A percentile compares a stretch with the other conserved stretches of the same genome.
Conservation (phyloP, 37 sponge, comb jelly and placozoan genomes). For the Spongilla lacustris region DNA sequence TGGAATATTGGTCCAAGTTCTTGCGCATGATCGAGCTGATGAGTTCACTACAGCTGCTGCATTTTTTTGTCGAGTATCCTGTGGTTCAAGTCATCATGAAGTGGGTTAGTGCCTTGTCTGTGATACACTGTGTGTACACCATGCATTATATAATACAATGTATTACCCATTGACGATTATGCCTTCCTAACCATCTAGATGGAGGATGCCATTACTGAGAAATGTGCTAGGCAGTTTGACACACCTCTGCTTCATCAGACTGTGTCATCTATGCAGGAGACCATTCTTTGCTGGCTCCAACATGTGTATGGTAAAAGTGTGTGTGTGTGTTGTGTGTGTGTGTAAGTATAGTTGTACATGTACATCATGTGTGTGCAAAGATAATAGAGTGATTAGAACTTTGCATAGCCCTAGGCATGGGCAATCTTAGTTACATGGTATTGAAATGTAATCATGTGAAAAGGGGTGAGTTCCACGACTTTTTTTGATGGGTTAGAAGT, state of each 20-base stretch:
- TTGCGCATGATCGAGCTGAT: background rate
- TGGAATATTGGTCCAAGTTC: background rate
- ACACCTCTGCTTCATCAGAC: conserved; percentile 21
- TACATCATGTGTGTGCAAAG: background rate
- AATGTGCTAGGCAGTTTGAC: conserved; percentile 45
- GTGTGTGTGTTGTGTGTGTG: background rate
- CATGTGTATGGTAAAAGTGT: conserved; percentile 31
- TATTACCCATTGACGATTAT: background rate
- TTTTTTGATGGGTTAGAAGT: too few relatives aligned
- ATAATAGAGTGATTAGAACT: too few relatives aligned
- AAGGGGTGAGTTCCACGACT: too few relatives aligned
- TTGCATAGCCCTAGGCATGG: too few relatives aligned
- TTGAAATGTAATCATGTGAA: too few relatives aligned
- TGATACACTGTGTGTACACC: too few relatives aligned
- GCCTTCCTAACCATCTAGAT: conserved; percentile 23
- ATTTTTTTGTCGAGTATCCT: conserved; percentile 38
- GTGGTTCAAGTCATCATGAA: conserved; percentile 49
- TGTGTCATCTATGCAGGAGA: conserved; percentile 12
- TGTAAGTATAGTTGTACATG: background rate
- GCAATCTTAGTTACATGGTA: too few relatives aligned
- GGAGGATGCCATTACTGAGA: conserved; percentile 19
- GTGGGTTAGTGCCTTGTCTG: background rate
- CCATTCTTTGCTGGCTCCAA: conserved; percentile 37
- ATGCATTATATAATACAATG: too few relatives aligned
- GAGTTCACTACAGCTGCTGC: conserved; percentile 35